These are phyloP conservation scores for Euphonia xanthogaster DNA, from an alignment of 2,797 vertebrate genomes.

Conservation along the genomic window DNA sequence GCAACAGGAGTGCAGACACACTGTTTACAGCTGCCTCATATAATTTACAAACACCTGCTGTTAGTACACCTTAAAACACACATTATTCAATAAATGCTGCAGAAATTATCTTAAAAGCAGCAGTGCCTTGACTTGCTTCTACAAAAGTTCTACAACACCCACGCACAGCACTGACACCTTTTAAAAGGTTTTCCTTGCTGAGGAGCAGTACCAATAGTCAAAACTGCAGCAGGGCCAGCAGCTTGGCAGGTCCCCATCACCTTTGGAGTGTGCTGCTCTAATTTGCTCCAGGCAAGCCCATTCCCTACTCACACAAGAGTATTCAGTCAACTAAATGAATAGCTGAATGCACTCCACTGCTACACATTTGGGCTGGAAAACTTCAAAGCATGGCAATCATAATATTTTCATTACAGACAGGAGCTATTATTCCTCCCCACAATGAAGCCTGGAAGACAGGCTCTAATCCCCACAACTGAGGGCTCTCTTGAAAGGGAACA, in stretches of 20 bases:
- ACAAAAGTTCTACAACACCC: not conserved
- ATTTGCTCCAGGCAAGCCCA: not conserved
- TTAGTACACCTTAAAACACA: not conserved
- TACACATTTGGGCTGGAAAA: not conserved
- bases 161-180: accelerated
- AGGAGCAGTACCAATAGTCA: not conserved
- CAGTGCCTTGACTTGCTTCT: not conserved
- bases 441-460: not conserved
- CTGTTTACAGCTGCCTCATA: not conserved
- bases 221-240: not conserved
- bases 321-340: not conserved
- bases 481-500: not conserved
- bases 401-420: not conserved
- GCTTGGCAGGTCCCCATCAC: not conserved
- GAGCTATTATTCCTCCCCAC: not conserved
- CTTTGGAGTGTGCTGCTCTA: not conserved
- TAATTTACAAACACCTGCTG: not conserved
- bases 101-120: not conserved
- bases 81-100: not conserved
- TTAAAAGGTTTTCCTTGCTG: not conserved
- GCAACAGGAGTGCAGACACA: not conserved
- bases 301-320: not conserved
- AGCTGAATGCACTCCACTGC: not conserved
- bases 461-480: not conserved
- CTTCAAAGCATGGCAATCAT: not conserved